Evolutionary conservation across 2,888 invertebrate genomes (phyloP).

Genomic region (Cephus pulcher): DNA sequence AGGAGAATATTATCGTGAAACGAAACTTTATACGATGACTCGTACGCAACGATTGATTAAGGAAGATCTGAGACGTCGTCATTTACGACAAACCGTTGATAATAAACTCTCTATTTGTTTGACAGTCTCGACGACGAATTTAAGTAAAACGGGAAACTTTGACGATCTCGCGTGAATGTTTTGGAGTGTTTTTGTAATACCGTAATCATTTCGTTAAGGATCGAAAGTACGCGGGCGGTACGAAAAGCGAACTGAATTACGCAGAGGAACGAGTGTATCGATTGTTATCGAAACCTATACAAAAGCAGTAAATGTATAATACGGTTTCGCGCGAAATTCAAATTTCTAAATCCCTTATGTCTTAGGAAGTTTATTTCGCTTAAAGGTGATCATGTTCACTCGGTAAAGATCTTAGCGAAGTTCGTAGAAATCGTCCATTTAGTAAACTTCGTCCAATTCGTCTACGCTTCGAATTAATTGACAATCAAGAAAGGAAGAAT

Average conservation of each 20-base stretch:
- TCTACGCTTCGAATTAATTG: neutral
- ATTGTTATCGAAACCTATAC: neutral
- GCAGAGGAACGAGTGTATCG: neutral
- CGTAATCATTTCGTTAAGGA: neutral
- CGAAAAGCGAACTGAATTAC: neutral
- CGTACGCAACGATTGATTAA: neutral
- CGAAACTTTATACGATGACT: neutral
- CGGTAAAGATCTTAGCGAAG: neutral
- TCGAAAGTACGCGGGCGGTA: neutral
- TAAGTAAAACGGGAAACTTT: neutral
- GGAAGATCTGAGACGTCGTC: neutral
- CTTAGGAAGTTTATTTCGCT: neutral
- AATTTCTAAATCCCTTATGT: neutral
- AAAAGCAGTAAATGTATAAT: neutral
- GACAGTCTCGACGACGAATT: neutral
- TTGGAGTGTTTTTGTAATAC: neutral
- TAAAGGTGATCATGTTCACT: neutral
- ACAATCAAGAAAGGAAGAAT: constrained; percentile 64
- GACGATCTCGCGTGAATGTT: neutral
- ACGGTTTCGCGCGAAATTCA: neutral
- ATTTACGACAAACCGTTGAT: neutral
- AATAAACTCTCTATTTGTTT: neutral
- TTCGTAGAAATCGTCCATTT: neutral
- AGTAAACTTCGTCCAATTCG: neutral
- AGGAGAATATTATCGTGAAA: neutral